Percentiles rank a stretch among this genome's conserved stretches.
Evolutionary conservation across 1,140 invertebrate genomes (phyloP).

Genomic region (Pseudomyrmex cubaensis): DNA sequence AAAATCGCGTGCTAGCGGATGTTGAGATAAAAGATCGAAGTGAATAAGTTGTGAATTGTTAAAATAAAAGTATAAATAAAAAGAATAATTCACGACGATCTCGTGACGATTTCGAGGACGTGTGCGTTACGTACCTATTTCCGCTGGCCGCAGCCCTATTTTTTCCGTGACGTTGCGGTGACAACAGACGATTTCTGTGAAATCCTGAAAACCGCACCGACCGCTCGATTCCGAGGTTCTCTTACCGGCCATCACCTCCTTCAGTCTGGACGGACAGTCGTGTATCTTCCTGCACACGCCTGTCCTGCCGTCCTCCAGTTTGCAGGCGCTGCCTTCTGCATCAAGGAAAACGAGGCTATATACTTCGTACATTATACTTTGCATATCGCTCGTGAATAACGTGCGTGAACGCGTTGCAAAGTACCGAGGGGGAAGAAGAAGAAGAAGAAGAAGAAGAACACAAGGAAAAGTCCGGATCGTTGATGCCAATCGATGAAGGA

Average conservation of each 20-base stretch:
- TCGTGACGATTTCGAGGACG: background rate
- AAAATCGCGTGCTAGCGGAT: background rate
- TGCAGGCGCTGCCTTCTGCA: constrained; percentile 77
- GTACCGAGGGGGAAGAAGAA: background rate
- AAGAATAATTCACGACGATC: too few species aligned
- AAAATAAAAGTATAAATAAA: too few species aligned
- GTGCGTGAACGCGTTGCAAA: background rate
- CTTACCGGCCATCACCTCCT: constrained; percentile 71
- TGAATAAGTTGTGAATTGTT: background rate
- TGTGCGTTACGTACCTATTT: constrained; percentile 42
- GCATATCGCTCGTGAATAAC: background rate
- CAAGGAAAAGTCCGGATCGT: background rate
- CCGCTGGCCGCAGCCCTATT: constrained; percentile 37
- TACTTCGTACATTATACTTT: background rate
- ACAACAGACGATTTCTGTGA: constrained; percentile 81
- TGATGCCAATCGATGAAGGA: constrained; percentile 16
- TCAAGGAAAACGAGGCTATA: constrained; percentile 2
- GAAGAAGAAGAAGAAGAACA: background rate
- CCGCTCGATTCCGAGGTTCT: constrained; percentile 62
- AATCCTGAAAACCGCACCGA: constrained; percentile 77
- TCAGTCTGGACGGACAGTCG: constrained; percentile 74
- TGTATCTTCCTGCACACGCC: constrained; percentile 78
- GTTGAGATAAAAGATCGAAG: background rate
- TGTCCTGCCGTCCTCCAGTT: constrained; percentile 63
- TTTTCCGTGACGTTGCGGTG: constrained; percentile 52